phyloP scores from a whole-genome alignment of 2,113 vertebrate species.

The Thamnophis sirtalis region DNA sequence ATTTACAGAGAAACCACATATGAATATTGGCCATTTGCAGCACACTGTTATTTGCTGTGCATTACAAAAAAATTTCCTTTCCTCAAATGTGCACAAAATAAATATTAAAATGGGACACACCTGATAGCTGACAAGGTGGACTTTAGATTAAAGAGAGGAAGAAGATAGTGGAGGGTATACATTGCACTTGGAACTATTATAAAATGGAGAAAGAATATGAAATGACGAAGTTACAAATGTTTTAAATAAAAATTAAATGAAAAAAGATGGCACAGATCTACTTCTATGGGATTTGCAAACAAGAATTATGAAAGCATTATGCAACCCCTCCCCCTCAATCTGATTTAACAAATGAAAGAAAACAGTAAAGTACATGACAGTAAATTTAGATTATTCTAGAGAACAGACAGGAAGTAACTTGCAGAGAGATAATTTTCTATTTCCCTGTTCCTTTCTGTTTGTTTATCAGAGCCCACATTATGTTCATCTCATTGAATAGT shows the following conservation, averaged over 20 bases:
- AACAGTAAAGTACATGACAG: not conserved
- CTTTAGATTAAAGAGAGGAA: constrained; percentile 25
- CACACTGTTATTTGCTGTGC: not conserved
- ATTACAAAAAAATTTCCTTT: not conserved
- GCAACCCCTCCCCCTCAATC: not conserved
- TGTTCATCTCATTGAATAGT: not conserved
- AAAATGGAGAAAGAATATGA: not conserved
- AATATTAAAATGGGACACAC: constrained; percentile 6
- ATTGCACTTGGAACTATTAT: not conserved
- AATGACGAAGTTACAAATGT: not conserved
- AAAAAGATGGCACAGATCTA: not conserved
- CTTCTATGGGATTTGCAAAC: not conserved
- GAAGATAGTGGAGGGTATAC: not conserved
- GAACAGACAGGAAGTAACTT: not conserved
- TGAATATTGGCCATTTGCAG: constrained; percentile 20
- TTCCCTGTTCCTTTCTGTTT: not conserved
- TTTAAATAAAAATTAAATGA: not conserved
- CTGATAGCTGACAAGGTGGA: not conserved
- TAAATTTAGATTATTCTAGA: not conserved
- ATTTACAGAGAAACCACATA: constrained; percentile 22
- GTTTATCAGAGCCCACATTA: not conserved
- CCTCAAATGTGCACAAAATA: constrained; percentile 23
- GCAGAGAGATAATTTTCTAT: not conserved
- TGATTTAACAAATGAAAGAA: not conserved
- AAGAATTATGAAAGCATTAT: not conserved